phyloP scores from a whole-genome alignment of 2,797 vertebrate genomes.

The Pangasius krempfi region DNA sequence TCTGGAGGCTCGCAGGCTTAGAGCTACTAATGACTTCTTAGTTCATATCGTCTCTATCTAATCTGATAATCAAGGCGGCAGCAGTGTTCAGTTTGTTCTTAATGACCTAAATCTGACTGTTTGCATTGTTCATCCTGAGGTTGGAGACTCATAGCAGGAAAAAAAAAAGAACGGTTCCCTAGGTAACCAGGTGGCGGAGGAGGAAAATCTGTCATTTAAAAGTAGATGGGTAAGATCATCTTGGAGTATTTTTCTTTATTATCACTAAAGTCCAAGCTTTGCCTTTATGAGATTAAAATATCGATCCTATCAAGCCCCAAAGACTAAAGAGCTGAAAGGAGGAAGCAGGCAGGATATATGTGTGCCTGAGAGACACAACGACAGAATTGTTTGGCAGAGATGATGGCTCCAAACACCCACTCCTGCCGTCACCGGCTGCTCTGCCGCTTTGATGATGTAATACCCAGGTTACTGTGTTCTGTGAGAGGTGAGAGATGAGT shows the following conservation, averaged over 20 bases:
- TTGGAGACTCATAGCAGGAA: neutral
- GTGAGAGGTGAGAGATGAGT: conserved; percentile 31
- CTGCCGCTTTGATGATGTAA: conserved; percentile 50
- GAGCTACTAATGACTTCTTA: conserved; percentile 7
- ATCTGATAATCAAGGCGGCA: conserved; percentile 27
- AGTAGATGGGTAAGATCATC: conserved; percentile 42
- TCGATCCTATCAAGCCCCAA: conserved; percentile 9
- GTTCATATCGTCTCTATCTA: conserved; percentile 16
- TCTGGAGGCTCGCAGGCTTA: conserved; percentile 11
- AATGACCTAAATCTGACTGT: conserved; percentile 31
- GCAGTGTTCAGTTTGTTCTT: conserved; percentile 22
- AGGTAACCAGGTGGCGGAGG: conserved; percentile 45
- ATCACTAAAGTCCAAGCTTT: conserved; percentile 17
- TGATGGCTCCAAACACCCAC: conserved; percentile 31
- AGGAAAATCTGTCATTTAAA: conserved; percentile 48
- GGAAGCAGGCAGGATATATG: conserved; percentile 15
- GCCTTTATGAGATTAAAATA: conserved; percentile 20
- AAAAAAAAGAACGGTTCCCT: conserved; percentile 38
- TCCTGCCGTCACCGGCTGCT: conserved; percentile 26
- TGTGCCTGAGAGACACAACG: conserved; percentile 28
- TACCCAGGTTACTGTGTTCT: conserved; percentile 35
- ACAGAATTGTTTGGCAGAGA: conserved; percentile 33
- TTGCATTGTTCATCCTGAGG: conserved; percentile 52
- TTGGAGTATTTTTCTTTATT: conserved; percentile 19
- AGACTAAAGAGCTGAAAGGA: conserved; percentile 25